phyloP scores from a whole-genome alignment of 2,797 vertebrate species.

The Clarias fuscus region DNA sequence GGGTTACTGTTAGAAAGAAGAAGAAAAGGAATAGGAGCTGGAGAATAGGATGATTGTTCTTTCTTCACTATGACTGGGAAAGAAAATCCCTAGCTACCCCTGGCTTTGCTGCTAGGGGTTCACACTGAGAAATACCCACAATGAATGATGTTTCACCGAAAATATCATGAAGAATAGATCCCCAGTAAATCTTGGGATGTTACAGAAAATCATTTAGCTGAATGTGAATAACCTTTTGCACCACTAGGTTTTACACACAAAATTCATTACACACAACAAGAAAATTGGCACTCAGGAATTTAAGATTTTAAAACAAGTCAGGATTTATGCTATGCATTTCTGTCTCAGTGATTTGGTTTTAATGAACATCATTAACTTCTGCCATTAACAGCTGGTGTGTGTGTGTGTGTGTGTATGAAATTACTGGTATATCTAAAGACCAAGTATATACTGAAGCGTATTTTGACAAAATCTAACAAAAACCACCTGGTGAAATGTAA shows the following conservation, averaged over 20 bases:
- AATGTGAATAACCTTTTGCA: not conserved
- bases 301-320: not conserved
- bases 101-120: not conserved
- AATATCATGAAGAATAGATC: not conserved
- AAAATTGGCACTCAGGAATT: not conserved
- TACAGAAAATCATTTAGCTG: not conserved
- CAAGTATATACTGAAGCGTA: not conserved
- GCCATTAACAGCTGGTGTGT: not conserved
- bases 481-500: not conserved
- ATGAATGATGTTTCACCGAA: not conserved
- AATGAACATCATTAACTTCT: slow-evolving; percentile 7
- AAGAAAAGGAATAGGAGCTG: not conserved
- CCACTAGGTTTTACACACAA: not conserved
- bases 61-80: not conserved
- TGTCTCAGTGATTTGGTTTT: not conserved
- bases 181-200: not conserved
- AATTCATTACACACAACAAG: not conserved
- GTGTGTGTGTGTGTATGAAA: too few species aligned
- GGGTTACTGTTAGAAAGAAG: not conserved
- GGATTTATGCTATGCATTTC: not conserved
- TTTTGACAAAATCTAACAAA: not conserved
- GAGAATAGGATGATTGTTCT: not conserved
- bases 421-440: not conserved
- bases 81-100: not conserved
- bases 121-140: not conserved